These are phyloP conservation scores for Dolichotis patagonum DNA, from an alignment of 2,113 vertebrate species.

Conservation along the genomic window DNA sequence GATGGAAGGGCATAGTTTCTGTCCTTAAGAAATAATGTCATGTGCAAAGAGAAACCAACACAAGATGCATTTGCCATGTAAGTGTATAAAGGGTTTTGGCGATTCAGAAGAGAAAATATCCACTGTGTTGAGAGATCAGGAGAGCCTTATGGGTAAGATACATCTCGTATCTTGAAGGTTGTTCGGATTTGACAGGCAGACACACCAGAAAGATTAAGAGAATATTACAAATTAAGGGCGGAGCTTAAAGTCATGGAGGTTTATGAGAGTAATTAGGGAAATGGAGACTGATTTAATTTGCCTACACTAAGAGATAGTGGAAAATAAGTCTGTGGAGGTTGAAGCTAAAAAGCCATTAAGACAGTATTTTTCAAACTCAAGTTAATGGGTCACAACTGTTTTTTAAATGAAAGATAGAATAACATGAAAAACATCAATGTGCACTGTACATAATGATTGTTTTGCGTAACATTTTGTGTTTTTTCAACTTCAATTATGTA, in stretches of 20 bases:
- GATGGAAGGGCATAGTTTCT: not conserved
- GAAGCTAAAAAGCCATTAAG: constrained; percentile 15
- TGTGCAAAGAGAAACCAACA: not conserved
- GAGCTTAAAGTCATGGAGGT: not conserved
- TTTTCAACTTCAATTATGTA: not conserved
- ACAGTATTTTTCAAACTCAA: not conserved
- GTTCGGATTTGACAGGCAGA: constrained; percentile 1
- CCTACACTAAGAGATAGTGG: not conserved
- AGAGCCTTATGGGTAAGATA: not conserved
- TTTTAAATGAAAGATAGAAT: not conserved
- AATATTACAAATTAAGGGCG: not conserved
- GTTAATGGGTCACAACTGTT: not conserved
- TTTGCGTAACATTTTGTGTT: not conserved
- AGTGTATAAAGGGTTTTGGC: not conserved
- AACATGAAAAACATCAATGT: constrained; percentile 32
- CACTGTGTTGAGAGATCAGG: not conserved
- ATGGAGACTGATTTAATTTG: constrained; percentile 5
- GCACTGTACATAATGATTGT: not conserved
- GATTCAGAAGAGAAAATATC: not conserved
- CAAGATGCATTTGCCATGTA: not conserved
- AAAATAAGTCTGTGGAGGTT: not conserved
- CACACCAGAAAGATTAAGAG: not conserved
- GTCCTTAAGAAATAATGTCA: not conserved
- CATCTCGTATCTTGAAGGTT: not conserved
- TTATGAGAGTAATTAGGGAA: not conserved